Conservation (phyloP, 64 coral and sea anemone species). For the Trachythela sp. region DNA sequence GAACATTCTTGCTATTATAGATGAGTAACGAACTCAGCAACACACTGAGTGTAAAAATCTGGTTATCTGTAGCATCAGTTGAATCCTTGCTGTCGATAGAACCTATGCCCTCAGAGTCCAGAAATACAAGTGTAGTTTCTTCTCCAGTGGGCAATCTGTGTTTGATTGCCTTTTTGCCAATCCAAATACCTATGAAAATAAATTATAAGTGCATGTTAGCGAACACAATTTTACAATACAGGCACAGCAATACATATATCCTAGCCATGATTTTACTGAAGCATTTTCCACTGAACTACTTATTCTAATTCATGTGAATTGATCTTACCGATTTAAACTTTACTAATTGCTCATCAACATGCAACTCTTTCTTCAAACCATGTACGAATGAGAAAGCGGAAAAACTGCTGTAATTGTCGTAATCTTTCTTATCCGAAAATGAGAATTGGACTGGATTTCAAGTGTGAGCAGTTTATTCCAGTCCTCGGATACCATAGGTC, state of each 20-base stretch:
- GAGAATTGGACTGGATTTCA: too few relatives aligned
- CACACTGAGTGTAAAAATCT: slow-evolving; percentile 13
- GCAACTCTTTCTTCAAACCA: too few relatives aligned
- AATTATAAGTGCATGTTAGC: too few relatives aligned
- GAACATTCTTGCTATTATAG: slow-evolving; percentile 10
- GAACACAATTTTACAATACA: background rate
- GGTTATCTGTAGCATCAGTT: slow-evolving; percentile 20
- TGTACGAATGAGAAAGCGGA: too few relatives aligned
- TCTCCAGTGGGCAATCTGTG: background rate
- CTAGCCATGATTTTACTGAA: background rate
- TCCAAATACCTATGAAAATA: slow-evolving; percentile 23
- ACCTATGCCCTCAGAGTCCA: slow-evolving; percentile 3
- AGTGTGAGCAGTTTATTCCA: too few relatives aligned
- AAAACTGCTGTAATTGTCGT: too few relatives aligned
- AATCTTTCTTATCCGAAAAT: too few relatives aligned
- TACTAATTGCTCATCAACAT: too few relatives aligned
- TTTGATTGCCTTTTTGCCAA: background rate
- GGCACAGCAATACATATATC: background rate
- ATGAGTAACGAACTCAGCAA: background rate
- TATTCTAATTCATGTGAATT: too few relatives aligned
- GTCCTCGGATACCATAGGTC: too few relatives aligned
- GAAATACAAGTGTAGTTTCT: background rate
- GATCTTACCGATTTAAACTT: too few relatives aligned
- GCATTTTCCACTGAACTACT: background rate
- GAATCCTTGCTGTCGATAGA: slow-evolving; percentile 16